phyloP scores from a whole-genome alignment of 2,888 invertebrate genomes.

The Apamea crenata region DNA sequence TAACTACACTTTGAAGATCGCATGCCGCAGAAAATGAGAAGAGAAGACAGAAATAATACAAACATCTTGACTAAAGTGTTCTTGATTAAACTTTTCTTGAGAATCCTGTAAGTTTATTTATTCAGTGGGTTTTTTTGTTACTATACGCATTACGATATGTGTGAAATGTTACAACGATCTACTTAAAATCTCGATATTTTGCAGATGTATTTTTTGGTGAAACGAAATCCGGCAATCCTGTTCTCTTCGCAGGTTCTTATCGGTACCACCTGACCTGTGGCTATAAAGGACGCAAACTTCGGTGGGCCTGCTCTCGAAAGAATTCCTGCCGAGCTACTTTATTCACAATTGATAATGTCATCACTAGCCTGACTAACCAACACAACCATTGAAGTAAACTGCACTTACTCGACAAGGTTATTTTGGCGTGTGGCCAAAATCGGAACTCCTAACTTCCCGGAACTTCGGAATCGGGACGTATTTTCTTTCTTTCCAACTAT shows the following conservation, averaged over 20 bases:
- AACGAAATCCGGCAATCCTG: slow-evolving; percentile 11
- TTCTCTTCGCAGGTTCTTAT: slow-evolving; percentile 1
- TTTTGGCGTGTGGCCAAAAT: not conserved
- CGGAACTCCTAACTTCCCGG: no score
- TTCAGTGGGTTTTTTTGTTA: not conserved
- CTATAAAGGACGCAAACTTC: slow-evolving; percentile 11
- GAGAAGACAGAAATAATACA: not conserved
- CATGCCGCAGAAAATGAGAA: not conserved
- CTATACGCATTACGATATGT: not conserved
- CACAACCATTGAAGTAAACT: slow-evolving; percentile 20
- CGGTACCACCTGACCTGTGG: slow-evolving; percentile 15
- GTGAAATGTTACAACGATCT: not conserved
- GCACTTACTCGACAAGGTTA: not conserved
- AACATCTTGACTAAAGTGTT: not conserved
- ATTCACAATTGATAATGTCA: slow-evolving; percentile 7
- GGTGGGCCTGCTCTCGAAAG: slow-evolving; percentile 23
- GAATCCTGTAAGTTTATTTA: not conserved
- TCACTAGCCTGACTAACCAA: slow-evolving; percentile 15
- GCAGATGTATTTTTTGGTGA: slow-evolving; percentile 1
- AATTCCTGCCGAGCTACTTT: slow-evolving; percentile 8
- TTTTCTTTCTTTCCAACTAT: no score
- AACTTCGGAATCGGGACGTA: no score
- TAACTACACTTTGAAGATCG: not conserved
- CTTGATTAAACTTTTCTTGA: not conserved
- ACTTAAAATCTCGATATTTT: not conserved